Percentiles rank a stretch among this genome's conserved stretches.
Conservation (phyloP, 2,888 invertebrate genomes). For the Ypsolopha scabrella region DNA sequence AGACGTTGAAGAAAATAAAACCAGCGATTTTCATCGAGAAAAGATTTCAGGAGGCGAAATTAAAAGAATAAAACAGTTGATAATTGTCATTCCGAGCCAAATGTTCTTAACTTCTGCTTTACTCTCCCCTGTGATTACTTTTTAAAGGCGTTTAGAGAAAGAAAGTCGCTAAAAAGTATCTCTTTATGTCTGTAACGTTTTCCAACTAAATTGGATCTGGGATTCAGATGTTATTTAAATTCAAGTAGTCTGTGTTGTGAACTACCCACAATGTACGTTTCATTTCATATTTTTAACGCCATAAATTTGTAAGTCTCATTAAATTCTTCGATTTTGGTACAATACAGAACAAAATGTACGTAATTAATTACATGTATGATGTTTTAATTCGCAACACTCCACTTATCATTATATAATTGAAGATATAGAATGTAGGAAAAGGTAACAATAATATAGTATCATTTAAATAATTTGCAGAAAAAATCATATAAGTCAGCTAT, state of each 20-base stretch:
- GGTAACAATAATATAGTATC: too few species aligned
- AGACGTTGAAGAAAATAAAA: too few species aligned
- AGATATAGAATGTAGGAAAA: too few species aligned
- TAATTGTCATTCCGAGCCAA: conserved; percentile 44
- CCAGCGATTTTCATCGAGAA: conserved; percentile 14
- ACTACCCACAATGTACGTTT: background rate
- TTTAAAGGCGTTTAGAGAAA: conserved; percentile 38
- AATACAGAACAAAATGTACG: too few species aligned
- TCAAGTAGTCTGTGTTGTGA: background rate
- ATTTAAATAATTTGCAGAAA: too few species aligned
- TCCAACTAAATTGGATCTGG: background rate
- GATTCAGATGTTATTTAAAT: background rate
- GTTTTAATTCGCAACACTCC: too few species aligned
- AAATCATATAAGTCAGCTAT: too few species aligned
- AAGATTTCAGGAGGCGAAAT: conserved; percentile 41
- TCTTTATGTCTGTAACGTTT: background rate
- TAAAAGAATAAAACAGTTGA: conserved; percentile 51
- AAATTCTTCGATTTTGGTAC: too few species aligned
- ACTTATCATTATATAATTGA: too few species aligned
- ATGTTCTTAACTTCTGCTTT: conserved; percentile 36
- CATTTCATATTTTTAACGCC: background rate
- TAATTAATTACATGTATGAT: too few species aligned
- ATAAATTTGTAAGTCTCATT: background rate
- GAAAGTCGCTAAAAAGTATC: conserved; percentile 26
- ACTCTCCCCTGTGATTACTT: conserved; percentile 56